A percentile compares a stretch with the other conserved stretches of the same genome.
phyloP scores from a whole-genome alignment of 2,888 invertebrate species.

The Eupithecia centaureata region DNA sequence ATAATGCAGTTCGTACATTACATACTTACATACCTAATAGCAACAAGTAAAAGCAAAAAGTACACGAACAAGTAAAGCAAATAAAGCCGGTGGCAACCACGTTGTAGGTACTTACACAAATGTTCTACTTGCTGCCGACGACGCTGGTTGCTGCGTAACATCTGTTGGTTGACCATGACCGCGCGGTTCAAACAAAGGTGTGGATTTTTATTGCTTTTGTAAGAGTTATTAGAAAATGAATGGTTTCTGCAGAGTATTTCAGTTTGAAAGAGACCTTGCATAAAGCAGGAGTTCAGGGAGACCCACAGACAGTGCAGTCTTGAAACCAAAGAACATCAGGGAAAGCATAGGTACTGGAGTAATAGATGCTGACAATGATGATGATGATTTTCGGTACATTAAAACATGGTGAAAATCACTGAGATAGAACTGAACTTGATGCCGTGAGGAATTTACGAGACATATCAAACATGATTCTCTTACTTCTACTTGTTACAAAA shows the following conservation, averaged over 20 bases:
- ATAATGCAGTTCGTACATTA: constrained; percentile 5
- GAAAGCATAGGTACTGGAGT: no score
- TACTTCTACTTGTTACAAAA: neutral
- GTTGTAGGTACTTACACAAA: constrained; percentile 39
- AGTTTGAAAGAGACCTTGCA: no score
- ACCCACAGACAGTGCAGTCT: no score
- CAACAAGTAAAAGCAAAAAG: constrained; percentile 39
- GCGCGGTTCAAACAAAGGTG: constrained; percentile 23
- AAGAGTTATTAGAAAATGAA: constrained; percentile 33
- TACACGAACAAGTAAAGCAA: constrained; percentile 46
- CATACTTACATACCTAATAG: neutral
- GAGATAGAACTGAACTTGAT: no score
- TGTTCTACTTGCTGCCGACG: constrained; percentile 47
- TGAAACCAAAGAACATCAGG: no score
- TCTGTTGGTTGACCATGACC: constrained; percentile 33
- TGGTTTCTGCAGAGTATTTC: neutral
- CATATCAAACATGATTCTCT: neutral
- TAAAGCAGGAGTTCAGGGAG: no score
- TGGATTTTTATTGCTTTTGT: constrained; percentile 16
- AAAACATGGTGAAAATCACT: neutral
- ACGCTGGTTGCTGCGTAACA: constrained; percentile 45
- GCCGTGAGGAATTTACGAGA: neutral
- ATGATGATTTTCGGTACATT: no score
- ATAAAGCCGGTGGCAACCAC: constrained; percentile 42
- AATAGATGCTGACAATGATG: no score